Evolutionary conservation across 2,113 vertebrate species (phyloP), one percentile per base, ranked within the genome.

Genomic region (Crotophaga sulcirostris): DNA sequence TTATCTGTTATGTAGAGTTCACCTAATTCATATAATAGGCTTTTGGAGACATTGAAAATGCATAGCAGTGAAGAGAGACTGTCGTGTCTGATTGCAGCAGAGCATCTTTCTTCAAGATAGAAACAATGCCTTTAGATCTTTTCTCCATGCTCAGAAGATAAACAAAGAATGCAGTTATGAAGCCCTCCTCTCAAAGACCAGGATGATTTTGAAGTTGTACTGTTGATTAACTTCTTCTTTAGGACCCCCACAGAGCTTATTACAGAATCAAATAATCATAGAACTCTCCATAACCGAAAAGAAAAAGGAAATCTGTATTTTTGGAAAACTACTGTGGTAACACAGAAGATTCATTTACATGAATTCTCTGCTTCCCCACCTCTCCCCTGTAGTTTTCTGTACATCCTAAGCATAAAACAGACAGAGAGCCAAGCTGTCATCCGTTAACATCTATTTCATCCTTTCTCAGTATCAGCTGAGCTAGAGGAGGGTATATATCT

Each of bases 371-470:
- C 52, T 95, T 93, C 84, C 51, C 16, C 58, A 69, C 84, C 74
- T 93, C 26, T 38, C 4, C 38, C 54, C 52, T 76, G 55, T 63
- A 90, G 68, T 69, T 89, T 92, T 92, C 36, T 88, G 3, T 69
- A 82, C 84, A 56, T 78, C 76, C 47, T 67, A 68, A 93, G 74
- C 80, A 54, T 79, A 58, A 91, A 94, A 82, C 36, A 79, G 87
- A 63, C 86, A 77, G 47, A 74, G 33, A 52, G 60, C 90, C 84
- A 82, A 96, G 76, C 76, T 93, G 68, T 87, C 88, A 91, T 94
- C 40, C 1, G 3, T 89, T 94, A 68, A 87, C 82, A 70, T 93
- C 91, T 94, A 75, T 89, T 94, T 94, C 73, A 84, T 80, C n/a
- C 51, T 63, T 89, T 76, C 36, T 44, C 56, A 34, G 76, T 31